Percentiles rank a stretch among this genome's conserved stretches.
These are phyloP conservation scores for Lypha dubia DNA, from an alignment of 2,888 invertebrate genomes.

Conservation along the genomic window DNA sequence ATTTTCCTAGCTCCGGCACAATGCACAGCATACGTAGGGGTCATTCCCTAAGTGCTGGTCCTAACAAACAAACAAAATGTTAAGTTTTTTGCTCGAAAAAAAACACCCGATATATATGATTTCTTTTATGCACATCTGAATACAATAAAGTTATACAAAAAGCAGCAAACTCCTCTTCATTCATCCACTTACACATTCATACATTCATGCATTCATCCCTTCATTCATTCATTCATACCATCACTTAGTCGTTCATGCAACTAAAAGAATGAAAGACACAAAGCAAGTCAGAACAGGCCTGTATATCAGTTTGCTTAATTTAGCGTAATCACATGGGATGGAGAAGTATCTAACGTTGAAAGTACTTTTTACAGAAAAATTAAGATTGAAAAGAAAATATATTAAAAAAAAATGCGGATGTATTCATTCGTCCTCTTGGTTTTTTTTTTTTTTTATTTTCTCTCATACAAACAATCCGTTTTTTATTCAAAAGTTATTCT, in stretches of 20 bases:
- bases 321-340: constrained; percentile 57
- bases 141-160: constrained; percentile 29
- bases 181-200: neutral
- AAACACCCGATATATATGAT: neutral
- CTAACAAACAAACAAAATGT: no score
- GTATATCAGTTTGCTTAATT: constrained; percentile 51
- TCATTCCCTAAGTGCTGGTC: no score
- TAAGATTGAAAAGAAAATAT: neutral
- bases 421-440: neutral
- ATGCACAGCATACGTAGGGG: no score
- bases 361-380: neutral
- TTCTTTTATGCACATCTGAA: neutral
- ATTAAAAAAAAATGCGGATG: neutral
- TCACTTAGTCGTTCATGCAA: neutral
- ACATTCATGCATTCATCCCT: neutral
- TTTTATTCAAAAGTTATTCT: constrained; percentile 43
- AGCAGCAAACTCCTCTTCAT: constrained; percentile 20
- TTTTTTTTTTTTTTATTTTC: neutral
- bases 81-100: no score
- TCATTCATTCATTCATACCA: constrained; percentile 10
- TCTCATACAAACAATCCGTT: constrained; percentile 30
- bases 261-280: constrained; percentile 20
- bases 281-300: constrained; percentile 7
- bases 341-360: neutral
- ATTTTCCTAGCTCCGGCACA: no score